These are phyloP conservation scores for Chelon labrosus DNA, from an alignment of 2,797 vertebrate genomes.

Conservation along the genomic window DNA sequence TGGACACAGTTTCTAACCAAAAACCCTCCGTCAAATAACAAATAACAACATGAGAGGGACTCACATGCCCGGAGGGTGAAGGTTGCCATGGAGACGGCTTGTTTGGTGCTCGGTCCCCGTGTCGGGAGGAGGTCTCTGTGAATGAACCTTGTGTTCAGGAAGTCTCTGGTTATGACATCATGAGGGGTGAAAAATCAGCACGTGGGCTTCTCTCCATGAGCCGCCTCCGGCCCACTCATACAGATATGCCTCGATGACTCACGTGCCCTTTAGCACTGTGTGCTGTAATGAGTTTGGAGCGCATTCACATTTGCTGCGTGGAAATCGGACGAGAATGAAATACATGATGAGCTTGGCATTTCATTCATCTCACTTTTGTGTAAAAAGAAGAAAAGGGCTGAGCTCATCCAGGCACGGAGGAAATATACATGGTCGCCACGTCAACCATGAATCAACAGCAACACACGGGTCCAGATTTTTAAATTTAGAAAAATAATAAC, in stretches of 20 bases:
- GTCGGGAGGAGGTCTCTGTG: conserved; percentile 67
- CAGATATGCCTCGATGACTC: conserved; percentile 78
- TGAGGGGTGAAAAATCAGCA: conserved; percentile 59
- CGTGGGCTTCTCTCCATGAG: conserved; percentile 58
- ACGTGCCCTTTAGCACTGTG: conserved; percentile 73
- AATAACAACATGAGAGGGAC: conserved; percentile 64
- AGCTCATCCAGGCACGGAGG: conserved; percentile 42
- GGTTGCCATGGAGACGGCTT: conserved; percentile 72
- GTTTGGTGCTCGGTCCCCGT: conserved; percentile 72
- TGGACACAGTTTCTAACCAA: conserved; percentile 34
- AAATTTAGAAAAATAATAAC: neutral
- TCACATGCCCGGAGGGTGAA: conserved; percentile 55
- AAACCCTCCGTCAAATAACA: conserved; percentile 59
- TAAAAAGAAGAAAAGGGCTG: conserved; percentile 8
- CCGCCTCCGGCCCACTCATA: conserved; percentile 52
- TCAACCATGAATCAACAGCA: neutral
- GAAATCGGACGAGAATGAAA: conserved; percentile 63
- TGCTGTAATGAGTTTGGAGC: conserved; percentile 70
- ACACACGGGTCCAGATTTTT: neutral
- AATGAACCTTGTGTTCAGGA: conserved; percentile 87
- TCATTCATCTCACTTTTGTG: conserved; percentile 51
- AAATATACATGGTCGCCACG: neutral
- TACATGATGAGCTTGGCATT: conserved; percentile 64
- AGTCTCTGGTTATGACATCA: conserved; percentile 84
- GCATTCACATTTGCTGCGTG: conserved; percentile 49